Evolutionary conservation across 2,113 vertebrate species (phyloP).

Genomic region (Ptilonorhynchus violaceus): DNA sequence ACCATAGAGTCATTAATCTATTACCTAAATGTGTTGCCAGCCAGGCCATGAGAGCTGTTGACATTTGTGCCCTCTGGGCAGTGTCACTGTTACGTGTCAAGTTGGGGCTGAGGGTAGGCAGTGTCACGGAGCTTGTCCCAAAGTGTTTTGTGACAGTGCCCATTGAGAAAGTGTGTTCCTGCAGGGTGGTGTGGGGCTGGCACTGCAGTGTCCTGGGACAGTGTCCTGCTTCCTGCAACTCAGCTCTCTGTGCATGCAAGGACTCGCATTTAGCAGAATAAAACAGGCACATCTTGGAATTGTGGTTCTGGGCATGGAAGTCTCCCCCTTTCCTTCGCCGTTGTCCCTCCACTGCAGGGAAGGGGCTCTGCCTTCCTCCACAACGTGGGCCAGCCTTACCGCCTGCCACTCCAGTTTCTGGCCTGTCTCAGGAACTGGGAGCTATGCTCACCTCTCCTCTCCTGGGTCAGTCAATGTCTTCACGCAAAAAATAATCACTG

Average conservation of each 20-base stretch:
- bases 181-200: not conserved
- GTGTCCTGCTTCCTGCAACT: not conserved
- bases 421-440: not conserved
- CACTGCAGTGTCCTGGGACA: not conserved
- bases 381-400: not conserved
- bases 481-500: not conserved
- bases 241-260: accelerated
- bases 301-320: not conserved
- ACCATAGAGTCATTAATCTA: not conserved
- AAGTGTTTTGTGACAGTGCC: not conserved
- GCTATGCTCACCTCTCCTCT: not conserved
- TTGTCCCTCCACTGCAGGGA: not conserved
- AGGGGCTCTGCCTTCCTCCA: not conserved
- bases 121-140: not conserved
- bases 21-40: not conserved
- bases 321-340: not conserved
- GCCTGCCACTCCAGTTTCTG: not conserved
- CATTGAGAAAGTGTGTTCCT: not conserved
- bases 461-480: not conserved
- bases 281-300: not conserved
- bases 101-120: not conserved
- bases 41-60: not conserved
- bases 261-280: not conserved
- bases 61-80: not conserved
- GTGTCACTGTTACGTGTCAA: not conserved